These are phyloP conservation scores for Eupithecia pulchellata DNA, from an alignment of 2,888 invertebrate genomes.

Conservation along the genomic window DNA sequence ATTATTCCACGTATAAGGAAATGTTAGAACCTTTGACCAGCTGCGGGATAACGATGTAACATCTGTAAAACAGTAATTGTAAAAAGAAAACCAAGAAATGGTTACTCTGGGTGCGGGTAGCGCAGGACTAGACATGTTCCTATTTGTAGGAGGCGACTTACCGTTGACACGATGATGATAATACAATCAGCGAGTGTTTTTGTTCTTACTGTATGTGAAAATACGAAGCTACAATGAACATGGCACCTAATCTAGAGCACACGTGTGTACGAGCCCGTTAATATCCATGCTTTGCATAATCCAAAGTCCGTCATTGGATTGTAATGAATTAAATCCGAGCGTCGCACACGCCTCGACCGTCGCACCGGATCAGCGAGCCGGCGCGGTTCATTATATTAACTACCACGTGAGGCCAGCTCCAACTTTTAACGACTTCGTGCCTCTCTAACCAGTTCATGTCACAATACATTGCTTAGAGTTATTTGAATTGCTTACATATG, in stretches of 20 bases:
- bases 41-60: neutral
- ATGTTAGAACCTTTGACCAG: neutral
- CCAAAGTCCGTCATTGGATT: neutral
- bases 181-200: too few species aligned
- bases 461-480: slow-evolving; percentile 1
- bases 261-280: neutral
- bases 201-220: too few species aligned
- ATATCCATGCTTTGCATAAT: neutral
- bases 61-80: neutral
- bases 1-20: neutral
- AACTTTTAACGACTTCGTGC: neutral
- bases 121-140: neutral
- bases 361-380: neutral
- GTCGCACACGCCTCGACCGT: neutral
- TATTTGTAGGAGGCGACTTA: neutral
- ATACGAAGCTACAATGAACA: too few species aligned
- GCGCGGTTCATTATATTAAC: neutral
- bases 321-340: neutral
- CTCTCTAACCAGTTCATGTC: neutral
- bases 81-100: neutral
- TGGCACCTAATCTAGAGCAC: too few species aligned
- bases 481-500: neutral
- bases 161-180: neutral
- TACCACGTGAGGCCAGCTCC: neutral
- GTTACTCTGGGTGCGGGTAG: too few species aligned